A percentile compares a stretch with the other conserved stretches of the same genome.
Conservation (phyloP, 2,113 vertebrate genomes). For the Campylomormyrus tamandua region DNA sequence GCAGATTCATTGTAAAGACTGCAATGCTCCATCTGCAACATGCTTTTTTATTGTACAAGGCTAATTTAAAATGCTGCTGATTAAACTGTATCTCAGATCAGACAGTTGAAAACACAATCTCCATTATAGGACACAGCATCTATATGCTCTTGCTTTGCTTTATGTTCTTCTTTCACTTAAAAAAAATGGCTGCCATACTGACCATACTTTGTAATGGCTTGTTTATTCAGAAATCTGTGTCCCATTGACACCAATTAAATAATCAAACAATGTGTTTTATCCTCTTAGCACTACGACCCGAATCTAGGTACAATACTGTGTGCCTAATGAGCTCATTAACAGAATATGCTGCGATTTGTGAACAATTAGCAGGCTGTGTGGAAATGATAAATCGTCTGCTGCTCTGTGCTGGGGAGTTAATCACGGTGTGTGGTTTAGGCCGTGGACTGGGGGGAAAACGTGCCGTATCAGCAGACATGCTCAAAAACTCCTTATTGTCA, state of each 20-base stretch:
- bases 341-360: slow-evolving; percentile 47
- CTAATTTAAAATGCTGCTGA: not conserved
- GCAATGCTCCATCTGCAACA: not conserved
- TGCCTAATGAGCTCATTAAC: slow-evolving; percentile 49
- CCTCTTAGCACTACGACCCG: slow-evolving; percentile 44
- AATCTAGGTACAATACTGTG: slow-evolving; percentile 53
- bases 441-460: not conserved
- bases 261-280: slow-evolving; percentile 51
- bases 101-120: not conserved
- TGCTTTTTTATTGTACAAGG: not conserved
- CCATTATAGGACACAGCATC: not conserved
- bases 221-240: slow-evolving; percentile 47
- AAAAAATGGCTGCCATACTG: slow-evolving; percentile 21
- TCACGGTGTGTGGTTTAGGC: slow-evolving; percentile 23
- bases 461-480: not conserved
- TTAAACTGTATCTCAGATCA: not conserved
- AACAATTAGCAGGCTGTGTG: slow-evolving; percentile 37
- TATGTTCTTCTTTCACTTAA: not conserved
- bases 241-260: slow-evolving; percentile 43
- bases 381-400: slow-evolving; percentile 43
- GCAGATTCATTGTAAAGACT: not conserved
- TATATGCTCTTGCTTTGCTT: slow-evolving; percentile 7
- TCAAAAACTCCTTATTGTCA: not conserved
- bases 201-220: slow-evolving; percentile 36
- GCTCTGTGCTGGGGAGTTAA: slow-evolving; percentile 29